Conservation (phyloP, 1,140 invertebrate species). For the Probaryconus sp. region DNA sequence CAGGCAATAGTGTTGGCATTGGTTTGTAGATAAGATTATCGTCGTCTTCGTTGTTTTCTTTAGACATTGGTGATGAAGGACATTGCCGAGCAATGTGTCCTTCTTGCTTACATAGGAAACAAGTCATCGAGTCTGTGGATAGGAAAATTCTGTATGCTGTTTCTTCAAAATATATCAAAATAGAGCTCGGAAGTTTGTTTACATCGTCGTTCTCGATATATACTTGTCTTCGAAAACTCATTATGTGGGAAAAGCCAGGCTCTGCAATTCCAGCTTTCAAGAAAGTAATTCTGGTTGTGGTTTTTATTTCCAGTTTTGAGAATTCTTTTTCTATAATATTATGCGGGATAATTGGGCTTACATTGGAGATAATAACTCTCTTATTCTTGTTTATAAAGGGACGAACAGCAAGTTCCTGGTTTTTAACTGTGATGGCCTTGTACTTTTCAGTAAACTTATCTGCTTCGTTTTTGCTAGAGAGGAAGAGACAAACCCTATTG, state of each 20-base stretch:
- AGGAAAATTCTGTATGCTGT: slow-evolving; percentile 19
- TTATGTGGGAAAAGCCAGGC: slow-evolving; percentile 23
- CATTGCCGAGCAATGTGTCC: slow-evolving; percentile 13
- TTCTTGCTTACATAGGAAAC: slow-evolving; percentile 23
- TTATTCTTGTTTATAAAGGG: slow-evolving; percentile 7
- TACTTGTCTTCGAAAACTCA: slow-evolving; percentile 1
- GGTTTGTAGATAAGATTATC: too few relatives aligned
- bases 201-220: slow-evolving; percentile 5
- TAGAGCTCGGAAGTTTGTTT: background rate
- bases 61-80: background rate
- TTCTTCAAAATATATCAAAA: slow-evolving; percentile 1
- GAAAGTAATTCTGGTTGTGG: slow-evolving; percentile 1
- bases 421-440: slow-evolving; percentile 16
- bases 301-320: background rate
- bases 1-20: too few relatives aligned
- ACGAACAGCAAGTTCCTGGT: background rate
- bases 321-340: slow-evolving; percentile 7
- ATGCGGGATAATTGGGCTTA: too few relatives aligned
- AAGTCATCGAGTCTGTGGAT: slow-evolving; percentile 19
- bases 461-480: slow-evolving; percentile 19
- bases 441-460: slow-evolving; percentile 21
- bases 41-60: background rate
- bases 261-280: slow-evolving; percentile 10
- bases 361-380: slow-evolving; percentile 10
- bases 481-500: slow-evolving; percentile 37